These are phyloP conservation scores for Rhingia rostrata DNA, from an alignment of 2,888 invertebrate genomes.

Conservation along the genomic window DNA sequence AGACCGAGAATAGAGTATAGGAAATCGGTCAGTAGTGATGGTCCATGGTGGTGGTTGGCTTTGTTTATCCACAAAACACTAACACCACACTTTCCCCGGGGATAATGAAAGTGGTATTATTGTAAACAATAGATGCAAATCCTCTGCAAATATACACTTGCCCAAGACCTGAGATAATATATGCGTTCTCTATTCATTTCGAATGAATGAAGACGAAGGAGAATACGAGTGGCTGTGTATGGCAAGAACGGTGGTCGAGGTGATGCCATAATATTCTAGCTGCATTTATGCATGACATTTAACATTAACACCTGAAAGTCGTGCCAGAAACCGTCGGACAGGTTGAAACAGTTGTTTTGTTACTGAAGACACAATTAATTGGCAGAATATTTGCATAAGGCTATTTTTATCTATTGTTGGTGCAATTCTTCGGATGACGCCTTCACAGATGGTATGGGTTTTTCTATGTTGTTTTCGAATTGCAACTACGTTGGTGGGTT, in stretches of 20 bases:
- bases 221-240: not conserved
- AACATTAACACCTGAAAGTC: conserved; percentile 36
- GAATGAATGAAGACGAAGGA: not conserved
- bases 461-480: not conserved
- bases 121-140: conserved; percentile 40
- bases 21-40: conserved; percentile 29
- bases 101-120: conserved; percentile 5
- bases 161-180: not conserved
- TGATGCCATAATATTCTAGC: not conserved
- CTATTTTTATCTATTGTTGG: conserved; percentile 38
- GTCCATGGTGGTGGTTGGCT: not conserved
- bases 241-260: not conserved
- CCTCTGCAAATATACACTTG: conserved; percentile 20
- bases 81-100: conserved; percentile 2
- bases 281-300: conserved; percentile 48
- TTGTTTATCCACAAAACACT: conserved; percentile 25
- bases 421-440: conserved; percentile 36
- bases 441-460: conserved; percentile 30
- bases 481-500: conserved; percentile 2
- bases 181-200: conserved; percentile 4
- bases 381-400: conserved; percentile 30
- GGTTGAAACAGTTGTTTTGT: conserved; percentile 23
- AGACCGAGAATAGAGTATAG: not conserved
- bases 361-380: conserved; percentile 44
- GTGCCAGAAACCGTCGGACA: not conserved